Base-by-base conservation (phyloP, 1,140 invertebrate genomes). In the Dendroctonus ponderosae region DNA sequence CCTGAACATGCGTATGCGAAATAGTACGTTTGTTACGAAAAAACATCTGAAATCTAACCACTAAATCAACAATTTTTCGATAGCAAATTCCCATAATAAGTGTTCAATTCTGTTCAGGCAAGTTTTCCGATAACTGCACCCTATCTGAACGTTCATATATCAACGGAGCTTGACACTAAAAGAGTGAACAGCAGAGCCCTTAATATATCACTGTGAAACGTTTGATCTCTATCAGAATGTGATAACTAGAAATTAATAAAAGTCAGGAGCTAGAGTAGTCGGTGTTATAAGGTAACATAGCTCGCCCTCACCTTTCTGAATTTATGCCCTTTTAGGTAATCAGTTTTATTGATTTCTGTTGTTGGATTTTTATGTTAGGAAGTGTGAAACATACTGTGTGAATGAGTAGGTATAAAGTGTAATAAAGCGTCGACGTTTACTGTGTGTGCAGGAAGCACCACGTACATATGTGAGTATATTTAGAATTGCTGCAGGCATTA, bases 241-340 rank as follows among this genome's bases (percentile, higher is more conserved):
- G 52, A 65, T 57, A 65, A 65, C 54, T 15, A 65, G 54, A 57
- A 57, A 65, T 65, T 57, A 57, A 57, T 65, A 41, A 41, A 57
- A 57, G 53, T 57, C 62, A 46, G 44, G 54, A 65, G 53, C 42
- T 7, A 49, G 40, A 63, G 62, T 43, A 37, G 51, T n/a, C 46
- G 41, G 53, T 54, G 11, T 26, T 63, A 41, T 54, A 50, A 40
- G 62, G 42, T 65, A 48, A 65, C 50, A 52, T 66, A 52, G 41
- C 11, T 9, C 38, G 52, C 11, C 37, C 26, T 62, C 44, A 50
- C 48, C 38, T 58, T 66, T 60, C 37, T 8, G 48, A 60, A 66
- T 66, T 59, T 66, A 66, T 66, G 14, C 48, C 38, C 57, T 60
- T 66, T 66, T 66, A 66, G 46, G 64, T 66, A 66, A 66, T 66